Conservation (phyloP, 92 coral and sea anemone genomes). For the Palythoa caribaeorum region DNA sequence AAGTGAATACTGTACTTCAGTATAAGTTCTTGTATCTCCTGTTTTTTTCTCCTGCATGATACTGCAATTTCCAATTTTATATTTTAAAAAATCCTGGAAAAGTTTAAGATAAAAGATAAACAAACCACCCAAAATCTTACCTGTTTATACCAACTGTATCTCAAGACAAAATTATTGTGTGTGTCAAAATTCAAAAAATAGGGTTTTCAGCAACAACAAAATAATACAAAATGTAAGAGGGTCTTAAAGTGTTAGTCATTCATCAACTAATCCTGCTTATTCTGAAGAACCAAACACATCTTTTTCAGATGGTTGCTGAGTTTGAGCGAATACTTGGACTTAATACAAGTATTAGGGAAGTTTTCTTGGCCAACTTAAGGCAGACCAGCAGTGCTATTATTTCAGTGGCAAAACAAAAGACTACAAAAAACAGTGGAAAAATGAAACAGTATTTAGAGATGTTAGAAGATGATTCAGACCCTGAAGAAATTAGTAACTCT, state of each 20-base stretch:
- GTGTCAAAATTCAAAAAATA: background rate
- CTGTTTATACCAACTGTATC: background rate
- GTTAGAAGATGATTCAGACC: constrained; percentile 15
- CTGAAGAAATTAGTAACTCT: background rate
- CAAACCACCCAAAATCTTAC: background rate
- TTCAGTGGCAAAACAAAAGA: constrained; percentile 5
- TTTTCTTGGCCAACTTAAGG: constrained; percentile 34
- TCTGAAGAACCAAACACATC: background rate
- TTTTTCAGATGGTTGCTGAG: constrained; percentile 55
- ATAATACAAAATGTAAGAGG: background rate
- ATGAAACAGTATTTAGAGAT: constrained; percentile 8
- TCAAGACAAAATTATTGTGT: background rate
- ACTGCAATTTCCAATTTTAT: background rate
- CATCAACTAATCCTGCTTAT: background rate
- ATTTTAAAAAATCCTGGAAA: background rate
- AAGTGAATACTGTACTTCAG: no score
- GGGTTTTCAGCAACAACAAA: background rate
- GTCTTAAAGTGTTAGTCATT: background rate
- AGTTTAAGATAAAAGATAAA: background rate
- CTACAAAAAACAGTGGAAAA: constrained; percentile 13
- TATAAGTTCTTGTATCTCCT: no score
- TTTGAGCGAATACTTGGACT: constrained; percentile 54
- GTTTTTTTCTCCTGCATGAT: background rate
- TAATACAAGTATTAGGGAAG: constrained; percentile 17
- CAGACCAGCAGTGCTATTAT: constrained; percentile 35